Percentiles rank a stretch among this genome's conserved stretches.
phyloP scores from a whole-genome alignment of 2,888 invertebrate species.

The Heliconius erato region DNA sequence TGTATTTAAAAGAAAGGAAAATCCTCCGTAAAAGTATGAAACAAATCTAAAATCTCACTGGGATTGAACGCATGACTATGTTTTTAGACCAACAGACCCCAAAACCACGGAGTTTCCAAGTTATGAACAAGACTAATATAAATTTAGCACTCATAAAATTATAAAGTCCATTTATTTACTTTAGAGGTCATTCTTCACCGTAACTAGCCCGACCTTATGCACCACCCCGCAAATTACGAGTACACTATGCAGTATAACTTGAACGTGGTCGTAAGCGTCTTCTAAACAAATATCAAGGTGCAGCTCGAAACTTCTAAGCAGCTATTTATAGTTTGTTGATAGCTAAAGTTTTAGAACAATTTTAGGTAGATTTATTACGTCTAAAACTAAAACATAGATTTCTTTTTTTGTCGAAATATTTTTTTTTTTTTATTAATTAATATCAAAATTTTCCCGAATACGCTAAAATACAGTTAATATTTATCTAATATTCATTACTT shows the following conservation, averaged over 20 bases:
- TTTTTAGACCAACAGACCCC: background rate
- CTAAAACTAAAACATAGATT: too few relatives aligned
- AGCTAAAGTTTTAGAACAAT: background rate
- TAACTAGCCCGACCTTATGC: conserved; percentile 15
- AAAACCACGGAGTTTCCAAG: background rate
- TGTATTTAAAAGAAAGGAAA: background rate
- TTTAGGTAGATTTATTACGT: background rate
- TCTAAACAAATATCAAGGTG: conserved; percentile 1
- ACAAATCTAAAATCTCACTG: too few relatives aligned
- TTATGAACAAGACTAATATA: background rate
- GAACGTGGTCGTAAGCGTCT: background rate
- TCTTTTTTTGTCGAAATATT: too few relatives aligned
- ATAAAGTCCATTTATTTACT: conserved; percentile 6
- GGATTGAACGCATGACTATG: too few relatives aligned
- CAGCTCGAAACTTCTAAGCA: background rate
- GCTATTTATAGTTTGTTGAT: background rate
- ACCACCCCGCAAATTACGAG: background rate
- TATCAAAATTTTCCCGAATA: too few relatives aligned
- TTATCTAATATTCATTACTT: too few relatives aligned
- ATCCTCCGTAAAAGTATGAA: too few relatives aligned
- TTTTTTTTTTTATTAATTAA: too few relatives aligned
- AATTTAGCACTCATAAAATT: background rate
- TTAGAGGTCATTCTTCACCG: background rate
- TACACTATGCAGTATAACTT: background rate
- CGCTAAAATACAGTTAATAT: too few relatives aligned